Evolutionary conservation across 2,113 vertebrate species (phyloP).

Genomic region (Corythoichthys intestinalis): DNA sequence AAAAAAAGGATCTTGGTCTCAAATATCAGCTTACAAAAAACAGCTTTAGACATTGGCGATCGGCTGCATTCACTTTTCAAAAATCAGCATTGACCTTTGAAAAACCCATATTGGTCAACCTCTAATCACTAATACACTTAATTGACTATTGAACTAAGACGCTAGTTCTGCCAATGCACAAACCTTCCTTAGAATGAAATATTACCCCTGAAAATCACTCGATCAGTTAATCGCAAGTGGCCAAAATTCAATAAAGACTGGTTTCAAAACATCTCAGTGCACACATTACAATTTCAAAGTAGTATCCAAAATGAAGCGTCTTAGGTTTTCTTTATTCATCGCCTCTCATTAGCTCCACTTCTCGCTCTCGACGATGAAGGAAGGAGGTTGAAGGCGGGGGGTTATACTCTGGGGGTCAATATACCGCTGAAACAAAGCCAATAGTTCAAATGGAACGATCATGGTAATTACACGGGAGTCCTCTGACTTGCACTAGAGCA

Average conservation of each 20-base stretch:
- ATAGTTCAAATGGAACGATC: slow-evolving; percentile 49
- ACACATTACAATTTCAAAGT: background rate
- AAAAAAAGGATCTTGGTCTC: too few species aligned
- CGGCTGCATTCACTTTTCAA: too few species aligned
- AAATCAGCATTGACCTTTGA: too few species aligned
- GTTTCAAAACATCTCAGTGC: background rate
- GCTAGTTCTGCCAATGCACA: background rate
- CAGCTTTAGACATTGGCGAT: too few species aligned
- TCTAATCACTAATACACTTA: slow-evolving; percentile 16
- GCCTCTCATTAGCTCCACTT: slow-evolving; percentile 50
- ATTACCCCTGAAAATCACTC: background rate
- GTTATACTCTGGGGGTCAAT: slow-evolving; percentile 37
- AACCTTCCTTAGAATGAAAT: background rate
- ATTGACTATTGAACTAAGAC: slow-evolving; percentile 13
- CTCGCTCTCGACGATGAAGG: slow-evolving; percentile 18
- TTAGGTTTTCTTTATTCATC: slow-evolving; percentile 56
- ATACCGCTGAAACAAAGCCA: slow-evolving; percentile 48
- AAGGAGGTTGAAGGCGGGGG: background rate
- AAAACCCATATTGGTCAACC: too few species aligned
- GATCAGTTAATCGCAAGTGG: background rate
- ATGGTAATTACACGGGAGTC: slow-evolving; percentile 41
- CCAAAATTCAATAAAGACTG: background rate
- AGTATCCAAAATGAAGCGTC: slow-evolving; percentile 14
- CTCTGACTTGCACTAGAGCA: slow-evolving; percentile 14
- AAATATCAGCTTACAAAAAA: too few species aligned